A percentile compares a stretch with the other conserved stretches of the same genome.
phyloP scores from a whole-genome alignment of 2,888 invertebrate genomes.

The Opisthograptis luteolata region DNA sequence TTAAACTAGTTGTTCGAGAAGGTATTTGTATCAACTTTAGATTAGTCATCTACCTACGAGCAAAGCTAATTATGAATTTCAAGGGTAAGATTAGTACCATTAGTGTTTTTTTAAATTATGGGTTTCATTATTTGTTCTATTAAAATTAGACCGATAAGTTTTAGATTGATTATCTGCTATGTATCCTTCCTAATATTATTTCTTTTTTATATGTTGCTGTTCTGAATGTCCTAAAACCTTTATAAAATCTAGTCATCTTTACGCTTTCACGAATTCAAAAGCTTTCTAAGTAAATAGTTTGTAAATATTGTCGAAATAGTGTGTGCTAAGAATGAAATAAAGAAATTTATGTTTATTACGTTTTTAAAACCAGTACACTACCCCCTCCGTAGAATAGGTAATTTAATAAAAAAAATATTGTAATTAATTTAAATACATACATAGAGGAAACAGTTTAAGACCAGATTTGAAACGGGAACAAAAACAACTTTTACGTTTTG shows the following conservation, averaged over 20 bases:
- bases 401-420: background rate
- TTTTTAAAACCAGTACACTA: constrained; percentile 5
- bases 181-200: too few species aligned
- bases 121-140: too few species aligned
- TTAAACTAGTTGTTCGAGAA: too few species aligned
- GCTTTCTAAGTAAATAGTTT: constrained; percentile 59
- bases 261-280: constrained; percentile 56
- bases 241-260: constrained; percentile 42
- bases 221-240: constrained; percentile 20
- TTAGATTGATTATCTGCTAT: too few species aligned
- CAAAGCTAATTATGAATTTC: too few species aligned
- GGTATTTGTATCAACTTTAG: too few species aligned
- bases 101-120: too few species aligned
- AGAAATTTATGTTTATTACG: constrained; percentile 21
- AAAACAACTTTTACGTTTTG: constrained; percentile 69
- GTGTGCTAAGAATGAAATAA: constrained; percentile 31
- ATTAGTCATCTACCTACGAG: too few species aligned
- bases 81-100: too few species aligned
- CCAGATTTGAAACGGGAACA: constrained; percentile 46
- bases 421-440: too few species aligned
- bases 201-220: background rate
- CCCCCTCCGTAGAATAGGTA: background rate
- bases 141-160: too few species aligned
- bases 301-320: constrained; percentile 44
- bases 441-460: too few species aligned